These are phyloP conservation scores for Calyptommatus sinebrachiatus DNA, from an alignment of 2,113 vertebrate species.

Conservation along the genomic window DNA sequence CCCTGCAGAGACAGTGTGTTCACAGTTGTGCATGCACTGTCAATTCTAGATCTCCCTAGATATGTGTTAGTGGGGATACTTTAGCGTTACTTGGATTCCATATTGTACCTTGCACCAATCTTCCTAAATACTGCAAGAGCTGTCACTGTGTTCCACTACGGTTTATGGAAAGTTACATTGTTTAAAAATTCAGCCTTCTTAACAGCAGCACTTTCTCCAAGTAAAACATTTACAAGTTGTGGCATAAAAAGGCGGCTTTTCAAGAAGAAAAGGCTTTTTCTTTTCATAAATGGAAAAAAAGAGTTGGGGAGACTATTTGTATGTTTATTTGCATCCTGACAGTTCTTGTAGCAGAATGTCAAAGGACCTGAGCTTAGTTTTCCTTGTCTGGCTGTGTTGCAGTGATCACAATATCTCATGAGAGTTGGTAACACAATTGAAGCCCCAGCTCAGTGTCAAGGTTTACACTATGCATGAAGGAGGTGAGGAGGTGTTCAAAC, in stretches of 20 bases:
- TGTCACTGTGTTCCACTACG: constrained; percentile 28
- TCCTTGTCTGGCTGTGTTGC: not conserved
- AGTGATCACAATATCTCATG: not conserved
- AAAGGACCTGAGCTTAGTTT: not conserved
- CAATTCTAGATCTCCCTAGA: not conserved
- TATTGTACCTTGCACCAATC: not conserved
- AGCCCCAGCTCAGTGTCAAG: not conserved
- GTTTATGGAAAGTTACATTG: constrained; percentile 55
- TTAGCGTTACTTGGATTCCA: not conserved
- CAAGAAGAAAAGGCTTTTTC: not conserved
- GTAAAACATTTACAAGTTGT: constrained; percentile 58
- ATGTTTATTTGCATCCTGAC: not conserved
- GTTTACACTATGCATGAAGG: not conserved
- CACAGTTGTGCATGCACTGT: not conserved
- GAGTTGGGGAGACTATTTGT: not conserved
- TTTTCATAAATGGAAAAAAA: not conserved
- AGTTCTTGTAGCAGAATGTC: not conserved
- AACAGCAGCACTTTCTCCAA: constrained; percentile 61
- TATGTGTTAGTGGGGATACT: not conserved
- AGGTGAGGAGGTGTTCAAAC: not conserved
- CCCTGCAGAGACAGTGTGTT: not conserved
- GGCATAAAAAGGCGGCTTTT: constrained; percentile 21
- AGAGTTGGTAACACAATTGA: not conserved
- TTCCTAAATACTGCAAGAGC: constrained; percentile 20
- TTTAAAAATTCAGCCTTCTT: constrained; percentile 65